phyloP scores from a whole-genome alignment of 53 echinoderm and acorn worm species.

The Luidia sarsii region DNA sequence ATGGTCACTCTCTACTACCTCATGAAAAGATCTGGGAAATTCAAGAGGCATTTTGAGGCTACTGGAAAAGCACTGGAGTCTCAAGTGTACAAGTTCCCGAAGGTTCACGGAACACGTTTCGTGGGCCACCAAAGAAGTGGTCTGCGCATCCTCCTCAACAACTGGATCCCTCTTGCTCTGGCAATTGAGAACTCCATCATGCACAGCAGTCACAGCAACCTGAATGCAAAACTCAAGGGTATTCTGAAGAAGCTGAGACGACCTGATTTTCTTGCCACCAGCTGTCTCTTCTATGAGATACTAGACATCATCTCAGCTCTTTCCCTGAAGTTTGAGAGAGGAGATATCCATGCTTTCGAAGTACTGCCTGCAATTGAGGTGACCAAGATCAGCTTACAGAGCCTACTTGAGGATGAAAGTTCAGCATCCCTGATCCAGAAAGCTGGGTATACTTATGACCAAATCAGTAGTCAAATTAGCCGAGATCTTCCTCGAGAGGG shows the following conservation, averaged over 20 bases:
- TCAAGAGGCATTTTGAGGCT: background rate
- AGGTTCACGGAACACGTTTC: conserved; percentile 73
- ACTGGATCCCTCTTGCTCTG: conserved; percentile 63
- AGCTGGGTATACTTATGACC: conserved; percentile 37
- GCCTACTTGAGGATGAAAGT: conserved; percentile 31
- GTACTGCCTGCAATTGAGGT: conserved; percentile 29
- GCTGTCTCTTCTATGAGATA: conserved; percentile 28
- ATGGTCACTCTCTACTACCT: conserved; percentile 37
- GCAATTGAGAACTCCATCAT: conserved; percentile 60
- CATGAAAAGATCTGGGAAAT: conserved; percentile 19
- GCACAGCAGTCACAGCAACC: conserved; percentile 43
- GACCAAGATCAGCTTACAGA: conserved; percentile 36
- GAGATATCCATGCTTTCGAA: conserved; percentile 41
- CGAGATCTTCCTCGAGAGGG: conserved; percentile 30
- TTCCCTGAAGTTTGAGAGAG: conserved; percentile 50
- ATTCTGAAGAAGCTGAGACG: conserved; percentile 52
- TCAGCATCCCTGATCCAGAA: conserved; percentile 18
- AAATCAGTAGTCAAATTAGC: background rate
- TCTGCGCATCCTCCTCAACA: conserved; percentile 50
- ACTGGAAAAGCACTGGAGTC: conserved; percentile 5
- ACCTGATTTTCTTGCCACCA: conserved; percentile 21
- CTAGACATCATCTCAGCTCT: conserved; percentile 46
- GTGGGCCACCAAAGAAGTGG: conserved; percentile 65
- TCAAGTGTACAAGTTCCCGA: conserved; percentile 68
- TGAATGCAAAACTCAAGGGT: conserved; percentile 56